A percentile compares a stretch with the other conserved stretches of the same genome.
Evolutionary conservation across 2,888 invertebrate species (phyloP).

Genomic region (Acronicta aceris): DNA sequence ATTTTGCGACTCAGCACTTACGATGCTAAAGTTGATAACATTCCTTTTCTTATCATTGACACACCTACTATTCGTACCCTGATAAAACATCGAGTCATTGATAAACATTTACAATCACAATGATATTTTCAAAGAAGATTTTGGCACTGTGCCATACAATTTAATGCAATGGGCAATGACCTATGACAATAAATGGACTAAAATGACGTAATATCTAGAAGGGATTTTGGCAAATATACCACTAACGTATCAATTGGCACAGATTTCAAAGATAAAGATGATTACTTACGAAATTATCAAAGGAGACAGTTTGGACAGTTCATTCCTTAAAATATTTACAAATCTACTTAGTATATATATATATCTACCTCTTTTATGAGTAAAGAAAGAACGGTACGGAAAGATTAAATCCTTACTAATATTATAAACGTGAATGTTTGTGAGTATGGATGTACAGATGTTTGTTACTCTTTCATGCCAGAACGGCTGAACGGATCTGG

Average conservation of each 20-base stretch:
- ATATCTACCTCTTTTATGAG: background rate
- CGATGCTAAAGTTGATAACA: slow-evolving; percentile 30
- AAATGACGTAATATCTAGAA: slow-evolving; percentile 24
- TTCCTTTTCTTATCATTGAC: slow-evolving; percentile 42
- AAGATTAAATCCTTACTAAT: no score
- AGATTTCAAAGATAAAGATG: slow-evolving; percentile 6
- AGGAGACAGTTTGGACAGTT: slow-evolving; percentile 4
- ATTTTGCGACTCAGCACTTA: slow-evolving; percentile 9
- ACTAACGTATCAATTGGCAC: slow-evolving; percentile 26
- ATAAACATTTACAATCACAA: slow-evolving; percentile 10
- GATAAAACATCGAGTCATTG: slow-evolving; percentile 12
- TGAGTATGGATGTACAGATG: no score
- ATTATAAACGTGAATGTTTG: no score
- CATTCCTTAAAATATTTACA: background rate
- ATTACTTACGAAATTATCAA: slow-evolving; percentile 3
- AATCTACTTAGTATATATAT: background rate
- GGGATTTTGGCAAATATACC: slow-evolving; percentile 3
- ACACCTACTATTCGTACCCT: slow-evolving; percentile 35
- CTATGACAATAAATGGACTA: slow-evolving; percentile 20
- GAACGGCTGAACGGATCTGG: no score
- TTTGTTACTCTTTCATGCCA: no score
- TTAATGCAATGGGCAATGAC: slow-evolving; percentile 31
- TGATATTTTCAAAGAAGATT: slow-evolving; percentile 9
- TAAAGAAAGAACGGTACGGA: background rate
- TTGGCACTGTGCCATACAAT: slow-evolving; percentile 33